Evolutionary conservation across 2,797 vertebrate species (phyloP), one percentile per base, ranked within the genome.

Genomic region (Enteromius unitaeniatus): DNA sequence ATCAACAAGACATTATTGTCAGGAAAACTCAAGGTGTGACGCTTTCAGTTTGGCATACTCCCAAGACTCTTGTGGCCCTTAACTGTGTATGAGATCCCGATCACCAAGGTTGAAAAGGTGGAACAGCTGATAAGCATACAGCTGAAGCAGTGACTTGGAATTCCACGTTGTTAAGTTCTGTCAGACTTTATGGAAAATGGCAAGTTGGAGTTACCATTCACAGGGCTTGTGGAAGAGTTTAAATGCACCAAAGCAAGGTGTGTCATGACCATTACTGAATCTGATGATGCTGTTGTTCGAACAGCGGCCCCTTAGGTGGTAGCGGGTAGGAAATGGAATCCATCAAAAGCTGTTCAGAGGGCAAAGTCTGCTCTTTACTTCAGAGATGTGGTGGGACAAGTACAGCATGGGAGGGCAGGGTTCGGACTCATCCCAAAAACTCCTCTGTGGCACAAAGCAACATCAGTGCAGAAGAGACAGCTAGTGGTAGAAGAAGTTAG

Each of bases 1-100:
- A 31, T 31, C 31, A 31, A 31, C 31, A 31, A 31, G 31, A 31
- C 31, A 31, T 37, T 37, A 37, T 37, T 37, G 34, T 1, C 34
- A 37, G 34, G 34, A 37, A 37, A 37, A 37, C 6, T 37, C 34
- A 37, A 37, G 34, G 34, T 6, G 53, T 55, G 53, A 28, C 84
- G 78, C 60, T 68, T 74, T 34, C 84, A 86, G 10, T 80, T 82
- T 78, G 67, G 62, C 4, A 51, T 80, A 42, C 28, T 85, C 8
- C 79, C 74, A 26, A 14, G 4, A 6, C 42, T 84, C 13, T 4
- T 80, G 55, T 31, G 69, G 70, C 79, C 55, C 0, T 6, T 82
- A 13, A n/a, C 17, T 40, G 19, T 84, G 10, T 81, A 81, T 28
- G 40, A 86, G 21, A 77, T 77, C 15, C 21, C 55, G 1, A 23